A percentile compares a stretch with the other conserved stretches of the same genome.
phyloP scores from a whole-genome alignment of 1,140 invertebrate genomes.

The Glossosoma conforme region DNA sequence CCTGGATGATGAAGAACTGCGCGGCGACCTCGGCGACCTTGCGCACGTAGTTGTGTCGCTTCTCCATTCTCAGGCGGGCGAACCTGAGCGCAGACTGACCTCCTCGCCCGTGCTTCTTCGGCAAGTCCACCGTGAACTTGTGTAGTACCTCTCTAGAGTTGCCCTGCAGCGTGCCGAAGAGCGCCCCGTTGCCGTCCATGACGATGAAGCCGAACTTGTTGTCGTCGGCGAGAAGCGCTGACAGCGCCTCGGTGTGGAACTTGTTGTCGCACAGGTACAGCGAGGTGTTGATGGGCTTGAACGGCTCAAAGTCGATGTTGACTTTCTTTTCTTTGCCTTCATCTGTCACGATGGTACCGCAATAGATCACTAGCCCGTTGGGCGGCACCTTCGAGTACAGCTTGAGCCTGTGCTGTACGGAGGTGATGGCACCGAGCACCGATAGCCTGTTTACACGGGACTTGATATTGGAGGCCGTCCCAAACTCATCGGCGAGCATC shows the following conservation, averaged over 20 bases:
- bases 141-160: slow-evolving; percentile 76
- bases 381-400: slow-evolving; percentile 99
- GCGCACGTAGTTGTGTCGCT: slow-evolving; percentile 98
- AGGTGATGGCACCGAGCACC: slow-evolving; percentile 98
- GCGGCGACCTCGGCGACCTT: slow-evolving; percentile 99
- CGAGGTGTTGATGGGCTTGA: slow-evolving; percentile 99
- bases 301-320: slow-evolving; percentile 99
- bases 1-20: slow-evolving; percentile 94
- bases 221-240: slow-evolving; percentile 95
- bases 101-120: slow-evolving; percentile 99
- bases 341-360: slow-evolving; percentile 99
- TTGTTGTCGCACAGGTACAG: slow-evolving; percentile 99
- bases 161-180: slow-evolving; percentile 96
- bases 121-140: slow-evolving; percentile 98
- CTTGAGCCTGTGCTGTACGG: slow-evolving; percentile 98
- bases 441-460: slow-evolving; percentile 97
- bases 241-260: slow-evolving; percentile 94
- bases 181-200: slow-evolving; percentile 99
- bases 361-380: slow-evolving; percentile 99
- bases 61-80: slow-evolving; percentile 98
- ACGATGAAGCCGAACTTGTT: slow-evolving; percentile 99
- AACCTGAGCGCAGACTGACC: slow-evolving; percentile 99
- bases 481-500: slow-evolving; percentile 99
- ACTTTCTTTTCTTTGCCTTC: slow-evolving; percentile 99
- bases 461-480: slow-evolving; percentile 99